These are phyloP conservation scores for Caenorhabditis latens DNA, from an alignment of 1,140 invertebrate species.

Conservation along the genomic window DNA sequence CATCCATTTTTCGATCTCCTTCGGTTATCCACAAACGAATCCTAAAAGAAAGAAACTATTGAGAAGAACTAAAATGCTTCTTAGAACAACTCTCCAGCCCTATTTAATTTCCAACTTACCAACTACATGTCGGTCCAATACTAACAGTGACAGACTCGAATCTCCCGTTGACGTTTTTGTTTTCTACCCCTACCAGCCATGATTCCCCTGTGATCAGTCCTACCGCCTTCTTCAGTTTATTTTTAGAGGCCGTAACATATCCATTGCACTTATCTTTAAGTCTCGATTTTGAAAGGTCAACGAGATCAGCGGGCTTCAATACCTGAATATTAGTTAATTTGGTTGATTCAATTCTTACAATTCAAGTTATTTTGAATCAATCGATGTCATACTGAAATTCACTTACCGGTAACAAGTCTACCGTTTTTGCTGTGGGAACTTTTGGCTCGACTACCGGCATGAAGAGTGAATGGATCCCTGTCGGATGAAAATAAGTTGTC, in stretches of 20 bases:
- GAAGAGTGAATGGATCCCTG: not conserved
- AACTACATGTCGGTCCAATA: conserved; percentile 9
- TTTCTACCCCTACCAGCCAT: not conserved
- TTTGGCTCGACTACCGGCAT: not conserved
- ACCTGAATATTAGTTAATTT: too few relatives aligned
- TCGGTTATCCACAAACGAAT: conserved; percentile 8
- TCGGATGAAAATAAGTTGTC: not conserved
- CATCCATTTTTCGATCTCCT: not conserved
- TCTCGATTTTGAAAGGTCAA: not conserved
- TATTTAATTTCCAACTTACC: not conserved
- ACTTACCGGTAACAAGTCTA: conserved; percentile 30
- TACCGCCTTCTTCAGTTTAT: not conserved
- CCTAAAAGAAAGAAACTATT: not conserved
- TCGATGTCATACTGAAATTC: not conserved
- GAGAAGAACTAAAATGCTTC: not conserved
- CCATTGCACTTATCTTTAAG: not conserved
- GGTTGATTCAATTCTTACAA: too few relatives aligned
- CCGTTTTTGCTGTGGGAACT: not conserved
- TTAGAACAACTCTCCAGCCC: not conserved
- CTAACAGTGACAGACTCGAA: not conserved
- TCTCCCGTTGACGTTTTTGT: not conserved
- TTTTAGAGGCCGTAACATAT: not conserved
- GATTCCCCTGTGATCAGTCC: not conserved
- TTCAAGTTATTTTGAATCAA: too few relatives aligned
- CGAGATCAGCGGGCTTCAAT: not conserved